These are phyloP conservation scores for Aplochiton taeniatus DNA, from an alignment of 2,797 vertebrate species.

Conservation along the genomic window DNA sequence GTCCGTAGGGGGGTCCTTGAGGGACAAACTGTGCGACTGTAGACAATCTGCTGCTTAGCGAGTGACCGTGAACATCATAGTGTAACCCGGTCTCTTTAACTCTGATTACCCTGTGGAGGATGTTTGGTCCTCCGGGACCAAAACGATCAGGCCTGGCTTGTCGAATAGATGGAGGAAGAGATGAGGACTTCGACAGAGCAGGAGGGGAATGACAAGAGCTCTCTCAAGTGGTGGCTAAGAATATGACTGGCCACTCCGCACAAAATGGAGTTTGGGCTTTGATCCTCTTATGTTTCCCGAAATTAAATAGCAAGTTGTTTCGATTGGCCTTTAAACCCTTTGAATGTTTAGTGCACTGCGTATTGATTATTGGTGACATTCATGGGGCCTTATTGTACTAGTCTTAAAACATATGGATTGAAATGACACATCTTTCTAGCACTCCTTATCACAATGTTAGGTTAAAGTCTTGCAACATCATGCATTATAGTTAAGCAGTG, in stretches of 20 bases:
- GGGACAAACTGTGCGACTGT: conserved; percentile 46
- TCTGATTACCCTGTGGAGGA: conserved; percentile 63
- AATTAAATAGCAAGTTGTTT: too few species aligned
- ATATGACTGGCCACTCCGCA: background rate
- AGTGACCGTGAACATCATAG: conserved; percentile 63
- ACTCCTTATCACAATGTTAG: too few species aligned
- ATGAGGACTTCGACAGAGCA: conserved; percentile 52
- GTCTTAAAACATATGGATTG: too few species aligned
- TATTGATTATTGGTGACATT: too few species aligned
- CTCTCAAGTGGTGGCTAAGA: conserved; percentile 40
- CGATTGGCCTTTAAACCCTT: too few species aligned
- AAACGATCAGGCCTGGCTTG: background rate
- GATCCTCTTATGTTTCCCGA: background rate
- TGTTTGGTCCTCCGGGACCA: background rate
- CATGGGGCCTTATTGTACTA: too few species aligned
- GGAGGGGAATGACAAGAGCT: conserved; percentile 53
- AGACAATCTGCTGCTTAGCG: conserved; percentile 58
- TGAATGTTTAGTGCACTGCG: too few species aligned
- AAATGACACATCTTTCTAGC: too few species aligned
- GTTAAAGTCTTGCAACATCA: too few species aligned
- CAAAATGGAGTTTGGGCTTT: background rate
- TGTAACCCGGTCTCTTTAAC: conserved; percentile 61
- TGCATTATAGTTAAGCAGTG: too few species aligned
- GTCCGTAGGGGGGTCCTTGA: conserved; percentile 43
- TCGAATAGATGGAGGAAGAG: conserved; percentile 12